Conservation (phyloP, 37 sponge, comb jelly and placozoan species). For the Agelas oroides region DNA sequence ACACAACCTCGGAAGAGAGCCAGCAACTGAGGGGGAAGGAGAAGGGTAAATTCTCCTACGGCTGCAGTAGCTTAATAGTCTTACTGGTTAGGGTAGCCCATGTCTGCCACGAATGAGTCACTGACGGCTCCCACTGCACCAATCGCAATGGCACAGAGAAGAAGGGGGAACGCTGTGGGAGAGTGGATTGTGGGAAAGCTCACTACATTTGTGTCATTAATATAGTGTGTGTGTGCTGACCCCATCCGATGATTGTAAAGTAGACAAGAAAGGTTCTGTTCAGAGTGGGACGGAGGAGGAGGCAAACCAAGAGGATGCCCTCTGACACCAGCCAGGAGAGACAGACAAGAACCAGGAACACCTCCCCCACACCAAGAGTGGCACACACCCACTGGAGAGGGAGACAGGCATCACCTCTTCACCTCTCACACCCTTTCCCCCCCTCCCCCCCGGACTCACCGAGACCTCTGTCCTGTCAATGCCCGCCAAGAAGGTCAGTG, state of each 20-base stretch:
- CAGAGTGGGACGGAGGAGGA: slow-evolving; percentile 29
- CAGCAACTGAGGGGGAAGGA: slow-evolving; percentile 18
- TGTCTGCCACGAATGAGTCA: not conserved
- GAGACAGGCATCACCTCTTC: too few relatives aligned
- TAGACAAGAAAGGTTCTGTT: slow-evolving; percentile 19
- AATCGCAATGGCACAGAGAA: slow-evolving; percentile 23
- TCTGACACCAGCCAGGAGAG: slow-evolving; percentile 41
- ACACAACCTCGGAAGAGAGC: not conserved
- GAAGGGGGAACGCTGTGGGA: not conserved
- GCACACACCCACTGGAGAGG: slow-evolving; percentile 38
- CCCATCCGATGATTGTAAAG: slow-evolving; percentile 37
- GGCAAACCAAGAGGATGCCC: slow-evolving; percentile 17
- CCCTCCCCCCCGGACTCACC: not conserved
- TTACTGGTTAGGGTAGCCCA: slow-evolving; percentile 44
- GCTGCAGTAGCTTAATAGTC: not conserved
- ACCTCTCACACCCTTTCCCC: not conserved
- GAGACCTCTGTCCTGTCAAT: slow-evolving; percentile 45
- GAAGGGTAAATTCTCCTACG: not conserved
- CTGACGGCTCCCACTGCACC: slow-evolving; percentile 10
- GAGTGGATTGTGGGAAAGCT: not conserved
- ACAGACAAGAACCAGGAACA: slow-evolving; percentile 8
- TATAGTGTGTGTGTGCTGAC: slow-evolving; percentile 12
- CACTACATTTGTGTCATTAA: not conserved
- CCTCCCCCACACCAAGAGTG: slow-evolving; percentile 2
- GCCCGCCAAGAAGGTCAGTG: slow-evolving; percentile 32